A percentile compares a stretch with the other conserved stretches of the same genome.
These are phyloP conservation scores for Neosalanx taihuensis DNA, from an alignment of 2,797 vertebrate species.

Conservation along the genomic window DNA sequence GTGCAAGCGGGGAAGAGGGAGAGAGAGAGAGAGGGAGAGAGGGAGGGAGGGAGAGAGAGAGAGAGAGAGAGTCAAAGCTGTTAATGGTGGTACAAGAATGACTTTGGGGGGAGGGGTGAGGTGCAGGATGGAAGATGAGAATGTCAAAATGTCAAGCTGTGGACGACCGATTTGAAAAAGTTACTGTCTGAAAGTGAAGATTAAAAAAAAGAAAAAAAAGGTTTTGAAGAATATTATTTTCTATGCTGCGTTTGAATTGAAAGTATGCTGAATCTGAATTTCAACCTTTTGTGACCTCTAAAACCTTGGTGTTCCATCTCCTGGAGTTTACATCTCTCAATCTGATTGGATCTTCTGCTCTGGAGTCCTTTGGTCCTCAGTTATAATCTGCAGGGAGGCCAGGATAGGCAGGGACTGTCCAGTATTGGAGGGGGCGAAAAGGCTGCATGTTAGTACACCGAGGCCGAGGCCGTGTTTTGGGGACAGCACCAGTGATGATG, in stretches of 20 bases:
- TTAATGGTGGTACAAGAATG: conserved; percentile 67
- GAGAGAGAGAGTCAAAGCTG: conserved; percentile 48
- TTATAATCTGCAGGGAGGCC: no score
- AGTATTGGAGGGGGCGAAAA: no score
- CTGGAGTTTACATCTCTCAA: neutral
- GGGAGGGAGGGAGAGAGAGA: conserved; percentile 40
- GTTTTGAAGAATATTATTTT: conserved; percentile 30
- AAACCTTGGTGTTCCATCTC: neutral
- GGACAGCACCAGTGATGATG: neutral
- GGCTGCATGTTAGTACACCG: no score
- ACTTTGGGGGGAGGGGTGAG: conserved; percentile 44
- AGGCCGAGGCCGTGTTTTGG: no score
- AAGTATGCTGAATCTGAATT: no score
- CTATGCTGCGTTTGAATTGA: neutral
- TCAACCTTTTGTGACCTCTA: neutral
- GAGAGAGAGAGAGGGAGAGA: no score
- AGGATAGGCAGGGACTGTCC: no score
- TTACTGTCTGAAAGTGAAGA: conserved; percentile 48
- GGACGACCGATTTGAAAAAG: conserved; percentile 59
- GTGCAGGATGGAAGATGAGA: conserved; percentile 60
- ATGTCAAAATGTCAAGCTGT: conserved; percentile 64
- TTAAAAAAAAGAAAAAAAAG: conserved; percentile 39
- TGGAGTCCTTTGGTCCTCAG: no score
- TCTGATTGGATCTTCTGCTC: neutral
- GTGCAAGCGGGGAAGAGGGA: no score